A percentile compares a stretch with the other conserved stretches of the same genome.
Conservation (phyloP, 2,888 invertebrate species). For the Beris chalybata region DNA sequence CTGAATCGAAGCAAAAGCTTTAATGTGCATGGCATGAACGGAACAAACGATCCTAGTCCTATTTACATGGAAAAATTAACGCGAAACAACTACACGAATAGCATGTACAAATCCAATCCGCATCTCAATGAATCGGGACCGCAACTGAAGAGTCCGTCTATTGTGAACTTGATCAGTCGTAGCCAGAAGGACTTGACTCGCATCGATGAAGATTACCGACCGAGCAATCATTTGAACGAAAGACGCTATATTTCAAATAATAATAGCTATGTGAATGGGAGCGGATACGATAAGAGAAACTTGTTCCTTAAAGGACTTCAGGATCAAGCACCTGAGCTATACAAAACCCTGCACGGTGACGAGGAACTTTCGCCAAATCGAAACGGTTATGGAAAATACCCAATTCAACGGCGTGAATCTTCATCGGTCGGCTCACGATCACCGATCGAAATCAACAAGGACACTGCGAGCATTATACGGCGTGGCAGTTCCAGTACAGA, state of each 20-base stretch:
- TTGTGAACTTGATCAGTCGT: conserved; percentile 81
- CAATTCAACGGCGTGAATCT: conserved; percentile 38
- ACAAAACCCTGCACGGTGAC: conserved; percentile 70
- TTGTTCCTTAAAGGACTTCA: conserved; percentile 70
- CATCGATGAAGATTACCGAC: conserved; percentile 54
- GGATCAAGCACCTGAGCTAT: conserved; percentile 72
- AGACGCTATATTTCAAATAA: conserved; percentile 37
- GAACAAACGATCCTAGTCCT: conserved; percentile 57
- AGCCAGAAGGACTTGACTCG: conserved; percentile 78
- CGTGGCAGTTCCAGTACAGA: conserved; percentile 70
- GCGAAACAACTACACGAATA: conserved; percentile 56
- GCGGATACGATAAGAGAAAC: conserved; percentile 65
- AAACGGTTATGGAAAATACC: conserved; percentile 51
- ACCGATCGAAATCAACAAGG: conserved; percentile 53
- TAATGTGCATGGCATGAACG: conserved; percentile 71
- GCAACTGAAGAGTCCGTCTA: conserved; percentile 80
- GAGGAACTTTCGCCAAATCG: conserved; percentile 59
- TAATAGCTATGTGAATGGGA: conserved; percentile 39
- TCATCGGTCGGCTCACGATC: conserved; percentile 54
- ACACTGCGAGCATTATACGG: conserved; percentile 58
- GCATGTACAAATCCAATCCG: conserved; percentile 76
- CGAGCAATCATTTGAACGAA: conserved; percentile 41
- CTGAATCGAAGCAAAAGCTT: conserved; percentile 82
- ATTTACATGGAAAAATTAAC: conserved; percentile 54
- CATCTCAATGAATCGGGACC: conserved; percentile 74